phyloP scores from a whole-genome alignment of 1,140 invertebrate genomes.

The Cyclargus thomasi region DNA sequence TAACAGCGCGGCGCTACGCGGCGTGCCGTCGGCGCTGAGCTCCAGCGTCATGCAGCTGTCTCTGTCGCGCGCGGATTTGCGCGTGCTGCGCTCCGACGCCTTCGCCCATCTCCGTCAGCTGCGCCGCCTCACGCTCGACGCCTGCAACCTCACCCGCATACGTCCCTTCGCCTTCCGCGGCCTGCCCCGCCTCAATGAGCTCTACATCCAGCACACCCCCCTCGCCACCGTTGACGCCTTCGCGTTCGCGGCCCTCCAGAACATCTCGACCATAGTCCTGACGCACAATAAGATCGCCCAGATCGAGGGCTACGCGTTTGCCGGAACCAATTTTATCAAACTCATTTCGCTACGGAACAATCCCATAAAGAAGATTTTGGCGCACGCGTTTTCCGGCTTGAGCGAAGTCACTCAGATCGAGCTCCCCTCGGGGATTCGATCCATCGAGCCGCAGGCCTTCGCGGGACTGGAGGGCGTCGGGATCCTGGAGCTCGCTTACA shows the following conservation, averaged over 20 bases:
- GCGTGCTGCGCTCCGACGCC: conserved; percentile 84
- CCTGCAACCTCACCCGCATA: conserved; percentile 86
- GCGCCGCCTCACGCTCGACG: conserved; percentile 84
- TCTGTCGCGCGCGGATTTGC: conserved; percentile 86
- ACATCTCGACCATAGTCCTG: conserved; percentile 83
- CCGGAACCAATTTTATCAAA: conserved; percentile 87
- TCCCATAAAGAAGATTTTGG: conserved; percentile 83
- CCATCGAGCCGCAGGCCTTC: conserved; percentile 86
- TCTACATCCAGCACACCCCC: conserved; percentile 89
- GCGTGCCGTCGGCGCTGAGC: conserved; percentile 84
- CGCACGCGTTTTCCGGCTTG: conserved; percentile 86
- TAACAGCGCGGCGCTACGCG: conserved; percentile 86
- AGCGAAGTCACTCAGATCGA: conserved; percentile 85
- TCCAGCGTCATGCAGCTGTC: conserved; percentile 86
- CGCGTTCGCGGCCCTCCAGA: conserved; percentile 87
- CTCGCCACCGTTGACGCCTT: conserved; percentile 84
- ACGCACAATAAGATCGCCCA: conserved; percentile 86
- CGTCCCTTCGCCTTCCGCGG: conserved; percentile 89
- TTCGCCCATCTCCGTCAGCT: conserved; percentile 83
- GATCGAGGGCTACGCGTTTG: conserved; percentile 87
- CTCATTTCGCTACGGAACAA: conserved; percentile 85
- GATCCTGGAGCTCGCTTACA: conserved; percentile 84
- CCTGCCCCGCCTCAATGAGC: conserved; percentile 81
- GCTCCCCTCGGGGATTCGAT: conserved; percentile 84
- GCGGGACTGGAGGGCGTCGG: conserved; percentile 86